phyloP scores from a whole-genome alignment of 2,113 vertebrate genomes.

The Pelvicachromis taeniatus region DNA sequence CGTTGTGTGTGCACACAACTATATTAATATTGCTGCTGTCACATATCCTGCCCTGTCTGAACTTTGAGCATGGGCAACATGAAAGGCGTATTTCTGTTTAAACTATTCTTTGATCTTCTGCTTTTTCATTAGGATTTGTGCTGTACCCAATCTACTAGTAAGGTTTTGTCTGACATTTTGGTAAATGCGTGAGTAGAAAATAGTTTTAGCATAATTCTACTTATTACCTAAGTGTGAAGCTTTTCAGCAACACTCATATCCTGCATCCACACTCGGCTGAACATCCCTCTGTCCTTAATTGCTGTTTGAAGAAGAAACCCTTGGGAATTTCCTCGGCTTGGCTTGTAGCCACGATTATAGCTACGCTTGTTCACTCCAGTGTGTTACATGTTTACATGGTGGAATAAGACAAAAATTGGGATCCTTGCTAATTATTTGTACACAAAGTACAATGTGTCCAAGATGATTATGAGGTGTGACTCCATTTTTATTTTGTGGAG shows the following conservation, averaged over 20 bases:
- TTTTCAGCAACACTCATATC: not conserved
- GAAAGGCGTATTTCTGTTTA: not conserved
- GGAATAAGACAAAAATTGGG: not conserved
- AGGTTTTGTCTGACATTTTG: not conserved
- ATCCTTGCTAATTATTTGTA: not conserved
- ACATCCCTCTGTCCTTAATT: not conserved
- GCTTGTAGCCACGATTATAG: conserved; percentile 1
- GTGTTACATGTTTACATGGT: not conserved
- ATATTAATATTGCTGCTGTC: not conserved
- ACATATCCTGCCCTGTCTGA: not conserved
- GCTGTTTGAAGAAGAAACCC: not conserved
- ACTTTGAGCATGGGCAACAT: not conserved
- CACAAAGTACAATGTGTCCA: conserved; percentile 18
- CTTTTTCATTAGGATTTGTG: not conserved
- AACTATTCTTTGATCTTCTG: not conserved
- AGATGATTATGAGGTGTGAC: not conserved
- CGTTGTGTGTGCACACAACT: not conserved
- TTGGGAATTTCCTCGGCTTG: not conserved
- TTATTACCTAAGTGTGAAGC: not conserved
- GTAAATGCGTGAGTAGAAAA: not conserved
- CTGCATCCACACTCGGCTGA: not conserved
- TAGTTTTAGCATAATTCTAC: not conserved
- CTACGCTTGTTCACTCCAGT: not conserved
- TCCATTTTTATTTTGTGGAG: not conserved
- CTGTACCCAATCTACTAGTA: not conserved